phyloP scores from a whole-genome alignment of 2,888 invertebrate species.

The Hipparchia semele region DNA sequence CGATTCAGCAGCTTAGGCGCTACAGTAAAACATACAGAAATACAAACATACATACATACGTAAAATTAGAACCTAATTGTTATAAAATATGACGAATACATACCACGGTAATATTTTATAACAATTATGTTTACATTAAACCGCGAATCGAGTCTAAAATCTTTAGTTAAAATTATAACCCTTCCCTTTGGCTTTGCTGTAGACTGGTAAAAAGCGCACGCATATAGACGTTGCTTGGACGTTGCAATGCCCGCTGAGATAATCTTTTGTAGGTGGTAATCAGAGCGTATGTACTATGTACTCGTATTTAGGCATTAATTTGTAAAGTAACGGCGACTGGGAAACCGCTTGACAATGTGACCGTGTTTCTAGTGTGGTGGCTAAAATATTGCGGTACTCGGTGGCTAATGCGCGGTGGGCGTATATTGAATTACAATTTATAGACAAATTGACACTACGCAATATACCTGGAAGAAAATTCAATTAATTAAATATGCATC shows the following conservation, averaged over 20 bases:
- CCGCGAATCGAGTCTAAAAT: too few relatives aligned
- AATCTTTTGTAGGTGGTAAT: conserved; percentile 34
- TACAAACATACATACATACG: too few relatives aligned
- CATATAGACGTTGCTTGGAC: conserved; percentile 16
- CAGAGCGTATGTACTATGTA: conserved; percentile 34
- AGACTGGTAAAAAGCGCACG: neutral
- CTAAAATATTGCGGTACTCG: conserved; percentile 12
- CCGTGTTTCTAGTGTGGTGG: conserved; percentile 18
- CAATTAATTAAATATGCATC: neutral
- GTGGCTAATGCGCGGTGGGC: neutral
- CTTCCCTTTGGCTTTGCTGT: too few relatives aligned
- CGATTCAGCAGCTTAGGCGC: too few relatives aligned
- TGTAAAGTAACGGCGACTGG: conserved; percentile 31
- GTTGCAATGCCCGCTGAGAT: conserved; percentile 29
- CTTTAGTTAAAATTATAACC: too few relatives aligned
- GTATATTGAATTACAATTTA: conserved; percentile 12
- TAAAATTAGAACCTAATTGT: too few relatives aligned
- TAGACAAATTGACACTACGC: neutral
- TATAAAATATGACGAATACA: too few relatives aligned
- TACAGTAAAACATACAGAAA: too few relatives aligned
- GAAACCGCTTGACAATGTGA: conserved; percentile 31
- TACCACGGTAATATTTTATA: too few relatives aligned
- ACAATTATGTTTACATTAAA: too few relatives aligned
- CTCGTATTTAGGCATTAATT: conserved; percentile 33
- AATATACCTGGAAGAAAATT: neutral